Conservation (phyloP, 2,888 invertebrate genomes). For the Leucoma salicis region DNA sequence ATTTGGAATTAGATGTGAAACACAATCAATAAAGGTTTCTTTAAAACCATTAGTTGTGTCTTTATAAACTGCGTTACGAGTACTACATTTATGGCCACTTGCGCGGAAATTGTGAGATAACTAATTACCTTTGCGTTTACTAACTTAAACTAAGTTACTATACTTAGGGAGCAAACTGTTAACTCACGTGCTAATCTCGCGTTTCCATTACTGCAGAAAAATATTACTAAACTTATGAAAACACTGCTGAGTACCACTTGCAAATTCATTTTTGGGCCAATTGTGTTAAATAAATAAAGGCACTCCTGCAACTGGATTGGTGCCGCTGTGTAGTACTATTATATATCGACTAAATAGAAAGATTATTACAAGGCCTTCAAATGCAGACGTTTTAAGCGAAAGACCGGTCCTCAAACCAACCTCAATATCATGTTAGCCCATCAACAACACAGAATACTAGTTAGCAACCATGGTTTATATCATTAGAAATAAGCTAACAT, state of each 20-base stretch:
- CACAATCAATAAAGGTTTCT: too few species aligned
- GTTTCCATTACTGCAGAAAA: conserved; percentile 41
- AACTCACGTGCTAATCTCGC: conserved; percentile 65
- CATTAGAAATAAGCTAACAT: too few species aligned
- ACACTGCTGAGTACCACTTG: conserved; percentile 36
- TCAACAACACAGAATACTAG: not conserved
- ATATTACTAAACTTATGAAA: conserved; percentile 39
- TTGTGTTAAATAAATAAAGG: conserved; percentile 47
- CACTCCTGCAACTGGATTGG: conserved; percentile 45
- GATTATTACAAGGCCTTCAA: not conserved
- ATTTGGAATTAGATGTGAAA: too few species aligned
- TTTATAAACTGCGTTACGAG: too few species aligned
- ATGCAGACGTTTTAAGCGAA: not conserved
- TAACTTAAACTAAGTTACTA: too few species aligned
- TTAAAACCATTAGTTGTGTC: too few species aligned
- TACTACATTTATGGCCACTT: too few species aligned
- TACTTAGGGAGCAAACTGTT: too few species aligned
- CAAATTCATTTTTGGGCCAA: conserved; percentile 45
- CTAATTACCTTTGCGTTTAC: too few species aligned
- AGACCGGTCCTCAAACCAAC: not conserved
- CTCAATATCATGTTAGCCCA: not conserved
- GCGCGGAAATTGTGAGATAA: too few species aligned
- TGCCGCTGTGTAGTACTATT: conserved; percentile 46
- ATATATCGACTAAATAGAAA: conserved; percentile 39
- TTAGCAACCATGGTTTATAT: too few species aligned